A percentile compares a stretch with the other conserved stretches of the same genome.
Evolutionary conservation across 2,113 vertebrate species (phyloP).

Genomic region (Heterocephalus glaber): DNA sequence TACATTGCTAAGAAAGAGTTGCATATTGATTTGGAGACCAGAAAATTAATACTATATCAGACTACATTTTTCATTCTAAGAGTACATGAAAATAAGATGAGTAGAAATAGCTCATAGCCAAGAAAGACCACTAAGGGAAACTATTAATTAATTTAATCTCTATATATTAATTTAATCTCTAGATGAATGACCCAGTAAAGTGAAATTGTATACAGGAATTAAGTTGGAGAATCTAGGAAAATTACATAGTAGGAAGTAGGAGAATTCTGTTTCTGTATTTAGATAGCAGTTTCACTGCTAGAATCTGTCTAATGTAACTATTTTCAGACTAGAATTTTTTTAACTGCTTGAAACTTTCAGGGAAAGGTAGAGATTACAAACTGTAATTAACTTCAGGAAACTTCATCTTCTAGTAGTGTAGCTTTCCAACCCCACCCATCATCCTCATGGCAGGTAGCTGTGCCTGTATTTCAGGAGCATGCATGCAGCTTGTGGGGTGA

Average conservation of each 20-base stretch:
- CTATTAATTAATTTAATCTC: not conserved
- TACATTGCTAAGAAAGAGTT: not conserved
- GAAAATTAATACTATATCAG: not conserved
- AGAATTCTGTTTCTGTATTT: not conserved
- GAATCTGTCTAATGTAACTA: not conserved
- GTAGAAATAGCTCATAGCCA: not conserved
- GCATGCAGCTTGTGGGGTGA: not conserved
- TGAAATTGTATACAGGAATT: not conserved
- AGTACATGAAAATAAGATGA: not conserved
- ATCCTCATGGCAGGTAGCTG: not conserved
- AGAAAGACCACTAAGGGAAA: not conserved
- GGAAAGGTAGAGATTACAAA: not conserved
- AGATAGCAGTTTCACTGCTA: not conserved
- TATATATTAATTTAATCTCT: not conserved
- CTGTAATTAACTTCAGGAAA: not conserved
- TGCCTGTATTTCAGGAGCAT: not conserved
- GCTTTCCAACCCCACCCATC: not conserved
- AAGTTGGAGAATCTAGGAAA: not conserved
- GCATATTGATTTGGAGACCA: not conserved
- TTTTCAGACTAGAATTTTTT: not conserved
- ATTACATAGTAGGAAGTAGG: not conserved
- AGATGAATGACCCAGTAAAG: not conserved
- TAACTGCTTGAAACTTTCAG: not conserved
- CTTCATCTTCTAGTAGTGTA: not conserved
- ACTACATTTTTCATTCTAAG: slow-evolving; percentile 8